Conservation (phyloP, 2,797 vertebrate species). For the Crypturellus tataupa region DNA sequence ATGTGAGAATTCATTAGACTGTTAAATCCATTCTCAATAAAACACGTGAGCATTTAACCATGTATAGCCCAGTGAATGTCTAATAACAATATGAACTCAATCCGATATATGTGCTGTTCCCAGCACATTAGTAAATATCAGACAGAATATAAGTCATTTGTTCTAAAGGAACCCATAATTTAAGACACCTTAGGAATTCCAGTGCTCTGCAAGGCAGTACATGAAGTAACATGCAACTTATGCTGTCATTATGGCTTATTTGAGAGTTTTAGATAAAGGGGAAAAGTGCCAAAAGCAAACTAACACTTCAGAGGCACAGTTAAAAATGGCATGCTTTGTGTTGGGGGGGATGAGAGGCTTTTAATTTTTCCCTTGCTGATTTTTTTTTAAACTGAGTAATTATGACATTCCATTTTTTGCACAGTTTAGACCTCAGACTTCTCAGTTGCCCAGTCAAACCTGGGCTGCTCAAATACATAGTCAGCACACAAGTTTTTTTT, state of each 20-base stretch:
- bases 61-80: background rate
- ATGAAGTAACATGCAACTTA: slow-evolving; percentile 58
- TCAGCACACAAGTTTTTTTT: background rate
- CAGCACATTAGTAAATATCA: slow-evolving; percentile 31
- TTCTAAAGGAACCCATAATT: slow-evolving; percentile 36
- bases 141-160: slow-evolving; percentile 9
- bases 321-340: slow-evolving; percentile 42
- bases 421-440: background rate
- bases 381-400: slow-evolving; percentile 6
- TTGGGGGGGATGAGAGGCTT: background rate
- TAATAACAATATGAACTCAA: background rate
- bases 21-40: slow-evolving; percentile 4
- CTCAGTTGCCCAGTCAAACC: background rate
- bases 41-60: background rate
- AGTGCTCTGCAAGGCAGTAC: slow-evolving; percentile 22
- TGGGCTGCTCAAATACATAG: background rate
- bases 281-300: slow-evolving; percentile 71
- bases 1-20: background rate
- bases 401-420: slow-evolving; percentile 5
- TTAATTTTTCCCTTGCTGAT: background rate
- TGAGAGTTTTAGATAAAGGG: slow-evolving; percentile 63
- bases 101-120: background rate
- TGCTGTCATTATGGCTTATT: slow-evolving; percentile 67
- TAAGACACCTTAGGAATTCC: slow-evolving; percentile 61
- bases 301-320: slow-evolving; percentile 63